Conservation (phyloP, 92 coral and sea anemone species). For the Zoanthus sansibaricus region DNA sequence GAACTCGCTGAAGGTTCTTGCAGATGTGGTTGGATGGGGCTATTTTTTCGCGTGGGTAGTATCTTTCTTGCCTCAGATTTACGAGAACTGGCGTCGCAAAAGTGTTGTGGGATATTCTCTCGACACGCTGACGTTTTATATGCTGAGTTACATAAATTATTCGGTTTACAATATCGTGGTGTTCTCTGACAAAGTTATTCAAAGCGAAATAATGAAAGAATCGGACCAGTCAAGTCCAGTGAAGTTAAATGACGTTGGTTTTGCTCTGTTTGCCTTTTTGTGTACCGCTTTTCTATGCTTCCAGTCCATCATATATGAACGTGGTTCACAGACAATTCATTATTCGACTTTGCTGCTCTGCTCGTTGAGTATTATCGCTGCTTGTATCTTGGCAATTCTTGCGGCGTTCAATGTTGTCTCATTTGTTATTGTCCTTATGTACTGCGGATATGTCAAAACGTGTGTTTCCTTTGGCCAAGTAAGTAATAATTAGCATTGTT, state of each 20-base stretch:
- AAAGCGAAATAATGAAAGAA: conserved; percentile 47
- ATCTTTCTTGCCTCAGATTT: conserved; percentile 82
- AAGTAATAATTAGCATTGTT: conserved; percentile 37
- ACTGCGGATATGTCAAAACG: conserved; percentile 63
- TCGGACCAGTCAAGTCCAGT: conserved; percentile 77
- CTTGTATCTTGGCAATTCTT: conserved; percentile 49
- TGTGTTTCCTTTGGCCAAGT: conserved; percentile 83
- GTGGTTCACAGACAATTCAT: conserved; percentile 78
- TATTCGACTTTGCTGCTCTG: conserved; percentile 56
- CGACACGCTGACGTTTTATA: conserved; percentile 81
- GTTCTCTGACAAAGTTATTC: conserved; percentile 65
- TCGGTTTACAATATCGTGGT: conserved; percentile 76
- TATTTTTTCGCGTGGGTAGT: conserved; percentile 84
- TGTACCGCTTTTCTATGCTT: conserved; percentile 65
- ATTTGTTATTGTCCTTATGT: conserved; percentile 73
- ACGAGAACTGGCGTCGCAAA: conserved; percentile 87
- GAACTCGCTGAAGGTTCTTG: conserved; percentile 51
- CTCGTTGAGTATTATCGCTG: conserved; percentile 50
- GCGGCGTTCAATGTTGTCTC: conserved; percentile 61
- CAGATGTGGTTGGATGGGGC: conserved; percentile 88
- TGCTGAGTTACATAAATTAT: conserved; percentile 76
- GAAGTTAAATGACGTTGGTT: conserved; percentile 76
- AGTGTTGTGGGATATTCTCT: conserved; percentile 84
- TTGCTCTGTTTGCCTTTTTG: conserved; percentile 69
- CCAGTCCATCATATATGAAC: conserved; percentile 74